Conservation (phyloP, 1,140 invertebrate genomes). For the Pinna nobilis region DNA sequence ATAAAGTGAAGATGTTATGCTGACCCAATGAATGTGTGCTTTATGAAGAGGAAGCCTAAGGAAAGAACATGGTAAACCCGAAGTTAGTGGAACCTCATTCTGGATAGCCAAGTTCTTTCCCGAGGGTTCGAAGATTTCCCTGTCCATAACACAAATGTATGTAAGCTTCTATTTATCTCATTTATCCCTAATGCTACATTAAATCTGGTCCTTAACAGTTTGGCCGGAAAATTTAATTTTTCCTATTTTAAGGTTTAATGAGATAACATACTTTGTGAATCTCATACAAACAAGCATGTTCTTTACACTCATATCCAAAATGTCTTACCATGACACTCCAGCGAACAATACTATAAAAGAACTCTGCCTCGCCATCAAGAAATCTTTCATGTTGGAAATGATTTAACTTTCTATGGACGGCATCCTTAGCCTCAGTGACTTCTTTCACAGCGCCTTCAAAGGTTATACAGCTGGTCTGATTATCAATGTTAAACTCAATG, state of each 20-base stretch:
- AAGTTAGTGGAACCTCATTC: not conserved
- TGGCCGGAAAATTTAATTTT: no score
- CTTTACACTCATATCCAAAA: no score
- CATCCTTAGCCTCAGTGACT: conserved; percentile 2
- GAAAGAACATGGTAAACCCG: not conserved
- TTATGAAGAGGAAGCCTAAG: not conserved
- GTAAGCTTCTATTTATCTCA: no score
- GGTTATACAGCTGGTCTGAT: not conserved
- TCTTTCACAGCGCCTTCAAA: conserved; percentile 11
- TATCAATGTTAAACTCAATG: conserved; percentile 3
- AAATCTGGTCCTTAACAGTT: no score
- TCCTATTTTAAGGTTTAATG: no score
- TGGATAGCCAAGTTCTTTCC: not conserved
- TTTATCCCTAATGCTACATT: no score
- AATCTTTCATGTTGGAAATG: conserved; percentile 15
- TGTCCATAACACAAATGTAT: no score
- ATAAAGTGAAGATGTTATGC: not conserved
- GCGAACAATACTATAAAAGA: conserved; percentile 3
- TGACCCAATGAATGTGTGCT: not conserved
- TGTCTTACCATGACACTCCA: conserved; percentile 28
- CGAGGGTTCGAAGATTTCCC: no score
- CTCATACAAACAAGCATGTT: no score
- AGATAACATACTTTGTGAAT: no score
- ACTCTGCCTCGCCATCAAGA: conserved; percentile 14
- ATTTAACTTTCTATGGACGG: not conserved